phyloP scores from a whole-genome alignment of 2,888 invertebrate species.

The Drosophila suboccidentalis region DNA sequence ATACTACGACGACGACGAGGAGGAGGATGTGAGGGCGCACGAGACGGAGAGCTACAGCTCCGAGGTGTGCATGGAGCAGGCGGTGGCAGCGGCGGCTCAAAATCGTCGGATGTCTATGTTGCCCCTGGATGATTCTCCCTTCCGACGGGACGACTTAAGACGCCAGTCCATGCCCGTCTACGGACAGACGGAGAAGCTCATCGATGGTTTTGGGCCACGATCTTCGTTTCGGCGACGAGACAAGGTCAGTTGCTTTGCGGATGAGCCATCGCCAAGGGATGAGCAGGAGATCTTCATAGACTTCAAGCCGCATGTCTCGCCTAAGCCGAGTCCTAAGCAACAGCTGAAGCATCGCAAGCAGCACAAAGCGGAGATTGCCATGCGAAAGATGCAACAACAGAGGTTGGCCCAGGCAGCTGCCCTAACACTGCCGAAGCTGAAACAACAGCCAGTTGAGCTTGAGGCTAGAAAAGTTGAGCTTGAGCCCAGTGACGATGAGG shows the following conservation, averaged over 20 bases:
- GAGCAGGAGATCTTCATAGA: slow-evolving; percentile 94
- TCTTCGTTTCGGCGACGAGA: slow-evolving; percentile 72
- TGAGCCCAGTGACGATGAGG: slow-evolving; percentile 60
- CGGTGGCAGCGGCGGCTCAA: slow-evolving; percentile 27
- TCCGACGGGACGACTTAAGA: slow-evolving; percentile 79
- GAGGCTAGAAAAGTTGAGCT: slow-evolving; percentile 63
- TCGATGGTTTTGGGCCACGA: slow-evolving; percentile 77
- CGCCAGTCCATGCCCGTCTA: slow-evolving; percentile 83
- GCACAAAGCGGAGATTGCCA: slow-evolving; percentile 86
- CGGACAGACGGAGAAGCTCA: slow-evolving; percentile 79
- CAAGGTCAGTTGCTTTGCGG: slow-evolving; percentile 64
- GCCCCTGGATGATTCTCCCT: slow-evolving; percentile 68
- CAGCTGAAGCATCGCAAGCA: slow-evolving; percentile 90
- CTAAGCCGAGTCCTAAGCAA: slow-evolving; percentile 88
- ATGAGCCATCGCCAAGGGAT: slow-evolving; percentile 82
- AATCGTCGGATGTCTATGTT: slow-evolving; percentile 80
- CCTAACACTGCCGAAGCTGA: slow-evolving; percentile 65
- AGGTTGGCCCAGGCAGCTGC: slow-evolving; percentile 82
- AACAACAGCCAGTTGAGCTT: slow-evolving; percentile 55
- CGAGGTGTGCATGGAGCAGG: slow-evolving; percentile 61
- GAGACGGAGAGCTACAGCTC: slow-evolving; percentile 75
- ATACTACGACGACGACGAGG: slow-evolving; percentile 67
- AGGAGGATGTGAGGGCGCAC: slow-evolving; percentile 61
- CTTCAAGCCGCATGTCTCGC: slow-evolving; percentile 92
- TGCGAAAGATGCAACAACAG: slow-evolving; percentile 87